Conservation (phyloP, 2,888 invertebrate species). For the Agriotes lineatus region DNA sequence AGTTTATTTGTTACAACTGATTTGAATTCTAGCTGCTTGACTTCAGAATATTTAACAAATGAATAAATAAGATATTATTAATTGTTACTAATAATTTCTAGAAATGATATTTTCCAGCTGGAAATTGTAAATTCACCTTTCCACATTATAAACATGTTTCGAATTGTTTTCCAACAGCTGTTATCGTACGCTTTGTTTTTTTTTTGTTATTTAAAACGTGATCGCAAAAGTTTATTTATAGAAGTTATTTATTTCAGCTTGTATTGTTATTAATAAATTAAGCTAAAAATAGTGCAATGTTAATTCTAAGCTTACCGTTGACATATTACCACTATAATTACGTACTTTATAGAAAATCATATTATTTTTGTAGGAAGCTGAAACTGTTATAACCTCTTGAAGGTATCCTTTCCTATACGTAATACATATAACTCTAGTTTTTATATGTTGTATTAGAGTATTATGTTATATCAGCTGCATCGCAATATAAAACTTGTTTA, state of each 20-base stretch:
- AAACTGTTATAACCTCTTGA: background rate
- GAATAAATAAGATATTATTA: slow-evolving; percentile 25
- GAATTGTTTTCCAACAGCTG: too few relatives aligned
- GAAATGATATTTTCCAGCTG: too few relatives aligned
- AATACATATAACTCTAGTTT: too few relatives aligned
- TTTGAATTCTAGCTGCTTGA: slow-evolving; percentile 33
- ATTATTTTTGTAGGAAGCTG: background rate
- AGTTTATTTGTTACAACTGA: slow-evolving; percentile 61
- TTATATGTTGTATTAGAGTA: too few relatives aligned
- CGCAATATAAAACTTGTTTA: too few relatives aligned
- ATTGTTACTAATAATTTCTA: too few relatives aligned
- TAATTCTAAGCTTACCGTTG: background rate
- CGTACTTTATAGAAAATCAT: background rate
- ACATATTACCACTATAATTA: background rate
- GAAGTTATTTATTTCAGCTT: background rate
- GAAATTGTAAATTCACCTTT: too few relatives aligned
- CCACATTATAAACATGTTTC: too few relatives aligned
- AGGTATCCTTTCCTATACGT: too few relatives aligned
- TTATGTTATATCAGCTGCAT: slow-evolving; percentile 3
- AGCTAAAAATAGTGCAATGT: background rate
- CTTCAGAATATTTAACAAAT: slow-evolving; percentile 34
- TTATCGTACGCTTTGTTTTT: too few relatives aligned
- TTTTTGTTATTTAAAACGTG: background rate
- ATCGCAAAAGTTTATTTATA: background rate
- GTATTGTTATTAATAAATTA: background rate